Conservation (phyloP, 2,113 vertebrate species). For the Lepus americanus region DNA sequence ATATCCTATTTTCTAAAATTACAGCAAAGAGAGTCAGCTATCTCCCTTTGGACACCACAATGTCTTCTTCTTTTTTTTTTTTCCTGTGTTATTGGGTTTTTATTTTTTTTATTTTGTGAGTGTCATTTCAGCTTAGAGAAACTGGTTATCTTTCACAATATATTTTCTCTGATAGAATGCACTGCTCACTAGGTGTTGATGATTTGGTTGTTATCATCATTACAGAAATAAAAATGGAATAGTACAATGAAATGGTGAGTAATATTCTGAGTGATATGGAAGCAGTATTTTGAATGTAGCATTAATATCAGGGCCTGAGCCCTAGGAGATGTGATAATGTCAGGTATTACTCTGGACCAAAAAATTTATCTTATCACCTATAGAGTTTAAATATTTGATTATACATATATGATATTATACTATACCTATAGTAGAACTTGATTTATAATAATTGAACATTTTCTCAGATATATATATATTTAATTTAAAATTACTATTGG, state of each 20-base stretch:
- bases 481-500: neutral
- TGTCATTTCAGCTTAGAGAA: slow-evolving; percentile 66
- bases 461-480: neutral
- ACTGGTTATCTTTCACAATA: slow-evolving; percentile 65
- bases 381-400: neutral
- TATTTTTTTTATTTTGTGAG: neutral
- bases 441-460: neutral
- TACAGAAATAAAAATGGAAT: slow-evolving; percentile 50
- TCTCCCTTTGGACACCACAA: neutral
- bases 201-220: slow-evolving; percentile 62
- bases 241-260: neutral
- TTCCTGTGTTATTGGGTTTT: neutral
- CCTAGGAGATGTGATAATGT: neutral
- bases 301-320: neutral
- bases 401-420: neutral
- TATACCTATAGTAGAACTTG: neutral
- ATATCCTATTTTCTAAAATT: slow-evolving; percentile 78
- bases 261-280: slow-evolving; percentile 26
- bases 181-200: slow-evolving; percentile 55
- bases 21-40: slow-evolving; percentile 28
- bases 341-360: neutral
- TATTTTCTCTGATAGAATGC: slow-evolving; percentile 57
- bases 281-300: neutral
- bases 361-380: neutral
- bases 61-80: neutral